Evolutionary conservation across 1,140 invertebrate species (phyloP).

Genomic region (Drosophila cardini): DNA sequence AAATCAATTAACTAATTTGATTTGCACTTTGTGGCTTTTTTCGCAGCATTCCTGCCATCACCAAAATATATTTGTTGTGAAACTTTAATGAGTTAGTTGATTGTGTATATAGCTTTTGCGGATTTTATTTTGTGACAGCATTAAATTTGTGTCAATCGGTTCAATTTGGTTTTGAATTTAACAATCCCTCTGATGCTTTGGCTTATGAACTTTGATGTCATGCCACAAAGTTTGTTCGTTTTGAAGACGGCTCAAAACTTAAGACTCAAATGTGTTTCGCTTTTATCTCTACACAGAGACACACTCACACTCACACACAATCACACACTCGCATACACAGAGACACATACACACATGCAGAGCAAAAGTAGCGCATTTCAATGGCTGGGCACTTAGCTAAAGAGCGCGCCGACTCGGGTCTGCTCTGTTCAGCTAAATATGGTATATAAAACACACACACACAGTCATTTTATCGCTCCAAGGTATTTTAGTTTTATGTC

Average conservation of each 20-base stretch:
- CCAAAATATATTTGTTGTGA: neutral
- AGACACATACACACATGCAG: conserved; percentile 24
- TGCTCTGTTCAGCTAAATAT: conserved; percentile 32
- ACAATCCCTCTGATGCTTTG: neutral
- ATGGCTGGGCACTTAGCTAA: conserved; percentile 64
- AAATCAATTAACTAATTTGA: conserved; percentile 71
- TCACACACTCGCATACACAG: conserved; percentile 18
- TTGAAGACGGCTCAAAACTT: conserved; percentile 46
- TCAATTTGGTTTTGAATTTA: neutral
- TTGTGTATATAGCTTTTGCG: conserved; percentile 17
- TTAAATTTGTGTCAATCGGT: conserved; percentile 47
- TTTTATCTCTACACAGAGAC: conserved; percentile 22
- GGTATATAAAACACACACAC: conserved; percentile 18
- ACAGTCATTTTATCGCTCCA: conserved; percentile 15
- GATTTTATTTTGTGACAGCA: conserved; percentile 13
- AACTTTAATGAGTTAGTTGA: conserved; percentile 48
- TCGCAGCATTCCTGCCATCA: neutral
- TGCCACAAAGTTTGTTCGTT: conserved; percentile 25
- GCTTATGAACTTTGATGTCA: conserved; percentile 33
- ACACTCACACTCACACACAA: conserved; percentile 22
- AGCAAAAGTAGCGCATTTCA: conserved; percentile 65
- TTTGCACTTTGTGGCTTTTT: conserved; percentile 44
- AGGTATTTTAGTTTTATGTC: conserved; percentile 11
- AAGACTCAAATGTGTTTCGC: conserved; percentile 22
- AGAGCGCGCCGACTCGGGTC: conserved; percentile 35